phyloP scores from a whole-genome alignment of 2,888 invertebrate species.

The Timema podura region DNA sequence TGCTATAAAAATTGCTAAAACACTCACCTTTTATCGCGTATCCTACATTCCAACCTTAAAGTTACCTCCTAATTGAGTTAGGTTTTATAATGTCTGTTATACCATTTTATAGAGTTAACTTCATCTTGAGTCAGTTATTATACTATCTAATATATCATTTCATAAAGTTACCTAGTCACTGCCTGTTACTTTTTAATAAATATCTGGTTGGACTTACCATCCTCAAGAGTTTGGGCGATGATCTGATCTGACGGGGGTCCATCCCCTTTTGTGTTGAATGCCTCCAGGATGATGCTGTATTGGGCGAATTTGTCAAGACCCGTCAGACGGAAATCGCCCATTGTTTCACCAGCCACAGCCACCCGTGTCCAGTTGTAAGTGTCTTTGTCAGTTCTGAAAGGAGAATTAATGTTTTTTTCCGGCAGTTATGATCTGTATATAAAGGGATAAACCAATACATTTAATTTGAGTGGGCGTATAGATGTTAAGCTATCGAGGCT shows the following conservation, averaged over 20 bases:
- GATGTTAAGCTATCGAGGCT: too few species aligned
- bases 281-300: constrained; percentile 39
- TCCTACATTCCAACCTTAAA: too few species aligned
- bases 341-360: constrained; percentile 26
- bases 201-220: constrained; percentile 32
- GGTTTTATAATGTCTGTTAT: too few species aligned
- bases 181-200: not conserved
- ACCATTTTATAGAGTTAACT: too few species aligned
- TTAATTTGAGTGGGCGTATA: too few species aligned
- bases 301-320: constrained; percentile 38
- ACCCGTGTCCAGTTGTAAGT: constrained; percentile 30
- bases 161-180: not conserved
- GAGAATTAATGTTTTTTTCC: too few species aligned
- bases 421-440: too few species aligned
- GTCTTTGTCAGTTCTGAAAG: constrained; percentile 27
- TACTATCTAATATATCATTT: not conserved
- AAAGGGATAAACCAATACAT: too few species aligned
- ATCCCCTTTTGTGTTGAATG: constrained; percentile 39
- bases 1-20: too few species aligned
- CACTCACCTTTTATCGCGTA: too few species aligned
- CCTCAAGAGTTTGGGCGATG: constrained; percentile 37
- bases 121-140: too few species aligned
- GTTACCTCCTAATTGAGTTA: too few species aligned
- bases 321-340: constrained; percentile 28
- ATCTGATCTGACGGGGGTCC: constrained; percentile 38